Percentiles rank a stretch among this genome's conserved stretches.
Evolutionary conservation across 1,140 invertebrate genomes (phyloP).

Genomic region (Elymnias hypermnestra): DNA sequence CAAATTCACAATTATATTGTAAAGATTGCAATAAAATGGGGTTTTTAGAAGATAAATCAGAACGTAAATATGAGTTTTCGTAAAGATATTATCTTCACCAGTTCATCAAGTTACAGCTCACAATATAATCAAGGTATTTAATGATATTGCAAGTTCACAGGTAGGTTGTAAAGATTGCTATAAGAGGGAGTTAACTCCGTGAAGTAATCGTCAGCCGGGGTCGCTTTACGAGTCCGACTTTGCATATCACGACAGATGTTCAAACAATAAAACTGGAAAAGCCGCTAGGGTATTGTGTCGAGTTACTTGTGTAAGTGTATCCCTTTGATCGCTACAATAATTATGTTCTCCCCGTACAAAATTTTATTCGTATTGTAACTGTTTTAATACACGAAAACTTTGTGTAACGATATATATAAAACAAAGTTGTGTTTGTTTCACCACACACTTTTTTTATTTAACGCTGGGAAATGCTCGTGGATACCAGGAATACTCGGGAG

Average conservation of each 20-base stretch:
- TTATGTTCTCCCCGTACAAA: constrained; percentile 14
- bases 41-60: too few species aligned
- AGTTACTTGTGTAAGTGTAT: constrained; percentile 19
- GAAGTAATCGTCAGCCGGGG: constrained; percentile 48
- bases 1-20: constrained; percentile 57
- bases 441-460: too few species aligned
- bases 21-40: constrained; percentile 56
- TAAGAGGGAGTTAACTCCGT: constrained; percentile 54
- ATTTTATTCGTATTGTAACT: too few species aligned
- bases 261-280: constrained; percentile 53
- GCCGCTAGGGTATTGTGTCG: constrained; percentile 33
- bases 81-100: too few species aligned
- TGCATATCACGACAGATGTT: constrained; percentile 62
- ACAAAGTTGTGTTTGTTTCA: too few species aligned
- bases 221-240: constrained; percentile 54
- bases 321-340: constrained; percentile 20
- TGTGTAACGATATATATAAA: too few species aligned
- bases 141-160: constrained; percentile 54
- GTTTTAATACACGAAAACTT: too few species aligned
- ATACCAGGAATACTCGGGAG: too few species aligned
- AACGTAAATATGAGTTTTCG: too few species aligned
- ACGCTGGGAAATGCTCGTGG: too few species aligned
- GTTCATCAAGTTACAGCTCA: constrained; percentile 14
- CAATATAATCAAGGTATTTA: constrained; percentile 40
- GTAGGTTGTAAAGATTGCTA: constrained; percentile 56